Conservation (phyloP, 2,113 vertebrate genomes). For the Neogobius melanostomus region DNA sequence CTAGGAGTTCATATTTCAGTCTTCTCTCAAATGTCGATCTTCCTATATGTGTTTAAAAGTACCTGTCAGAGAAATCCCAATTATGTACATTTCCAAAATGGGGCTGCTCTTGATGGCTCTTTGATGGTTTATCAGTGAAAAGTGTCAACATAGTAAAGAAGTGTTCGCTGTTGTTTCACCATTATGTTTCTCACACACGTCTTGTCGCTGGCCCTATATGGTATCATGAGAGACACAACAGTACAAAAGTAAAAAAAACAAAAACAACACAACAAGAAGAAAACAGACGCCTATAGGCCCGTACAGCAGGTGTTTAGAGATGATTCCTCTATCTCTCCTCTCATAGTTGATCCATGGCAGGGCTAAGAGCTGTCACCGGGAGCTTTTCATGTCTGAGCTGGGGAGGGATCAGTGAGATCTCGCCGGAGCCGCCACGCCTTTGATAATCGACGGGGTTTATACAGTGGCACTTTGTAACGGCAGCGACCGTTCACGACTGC, state of each 20-base stretch:
- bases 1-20: no score
- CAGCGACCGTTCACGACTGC: slow-evolving; percentile 61
- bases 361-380: slow-evolving; percentile 73
- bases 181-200: no score
- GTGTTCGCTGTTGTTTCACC: no score
- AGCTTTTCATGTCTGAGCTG: slow-evolving; percentile 75
- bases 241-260: slow-evolving; percentile 47
- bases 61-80: no score
- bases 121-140: no score
- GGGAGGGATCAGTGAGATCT: slow-evolving; percentile 72
- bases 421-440: slow-evolving; percentile 68
- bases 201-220: background rate
- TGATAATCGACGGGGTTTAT: slow-evolving; percentile 74
- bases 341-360: slow-evolving; percentile 59
- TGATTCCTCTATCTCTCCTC: slow-evolving; percentile 14
- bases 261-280: slow-evolving; percentile 24
- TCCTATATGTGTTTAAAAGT: no score
- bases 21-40: no score
- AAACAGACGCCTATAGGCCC: slow-evolving; percentile 59
- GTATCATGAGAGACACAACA: slow-evolving; percentile 62
- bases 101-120: no score
- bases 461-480: slow-evolving; percentile 71
- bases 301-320: slow-evolving; percentile 69
- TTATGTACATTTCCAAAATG: no score
- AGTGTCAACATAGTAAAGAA: no score